A percentile compares a stretch with the other conserved stretches of the same genome.
Conservation (phyloP, 2,888 invertebrate species). For the Apoda limacodes region DNA sequence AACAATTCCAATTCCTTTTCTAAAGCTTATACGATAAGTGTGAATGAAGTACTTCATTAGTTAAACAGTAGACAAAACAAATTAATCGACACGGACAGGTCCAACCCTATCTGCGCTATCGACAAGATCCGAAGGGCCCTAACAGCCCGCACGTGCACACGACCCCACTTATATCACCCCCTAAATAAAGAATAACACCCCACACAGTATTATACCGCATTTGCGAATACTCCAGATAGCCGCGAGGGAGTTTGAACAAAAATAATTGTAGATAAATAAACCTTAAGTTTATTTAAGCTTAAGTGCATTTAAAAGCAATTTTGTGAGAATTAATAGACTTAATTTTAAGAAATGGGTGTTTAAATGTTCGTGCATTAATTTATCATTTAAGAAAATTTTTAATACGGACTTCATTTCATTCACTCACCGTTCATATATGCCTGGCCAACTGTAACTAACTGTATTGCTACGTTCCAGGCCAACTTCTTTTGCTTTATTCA, state of each 20-base stretch:
- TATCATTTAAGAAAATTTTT: too few species aligned
- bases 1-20: too few species aligned
- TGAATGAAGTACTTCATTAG: conserved; percentile 1
- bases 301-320: conserved; percentile 23
- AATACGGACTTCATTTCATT: too few species aligned
- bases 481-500: too few species aligned
- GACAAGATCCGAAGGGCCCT: conserved; percentile 36
- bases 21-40: background rate
- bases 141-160: conserved; percentile 54
- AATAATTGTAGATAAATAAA: conserved; percentile 60
- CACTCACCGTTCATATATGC: too few species aligned
- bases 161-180: conserved; percentile 15
- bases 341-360: too few species aligned
- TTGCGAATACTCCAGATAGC: conserved; percentile 42
- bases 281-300: conserved; percentile 29
- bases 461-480: too few species aligned
- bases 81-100: conserved; percentile 36
- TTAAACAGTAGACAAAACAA: conserved; percentile 10
- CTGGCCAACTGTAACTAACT: too few species aligned
- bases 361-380: too few species aligned
- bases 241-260: conserved; percentile 27
- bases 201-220: conserved; percentile 33
- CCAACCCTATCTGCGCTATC: conserved; percentile 43
- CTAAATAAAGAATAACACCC: conserved; percentile 35
- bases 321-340: conserved; percentile 26